Evolutionary conservation across 2,797 vertebrate species (phyloP), one percentile per base, ranked within the genome.

Genomic region (Gambusia yucatana): DNA sequence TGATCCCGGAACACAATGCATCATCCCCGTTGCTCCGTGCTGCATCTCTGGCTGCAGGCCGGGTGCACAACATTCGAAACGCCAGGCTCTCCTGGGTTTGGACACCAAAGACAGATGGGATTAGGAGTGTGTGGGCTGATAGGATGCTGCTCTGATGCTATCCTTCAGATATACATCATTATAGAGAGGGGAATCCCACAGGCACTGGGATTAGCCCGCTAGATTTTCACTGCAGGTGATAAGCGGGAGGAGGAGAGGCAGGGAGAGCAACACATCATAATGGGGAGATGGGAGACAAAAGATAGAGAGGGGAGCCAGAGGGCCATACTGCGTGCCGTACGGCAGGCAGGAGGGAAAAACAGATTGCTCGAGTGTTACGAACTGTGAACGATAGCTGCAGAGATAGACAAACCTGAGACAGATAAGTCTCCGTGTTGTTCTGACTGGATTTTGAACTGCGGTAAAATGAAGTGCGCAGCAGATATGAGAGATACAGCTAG

Each of bases 221-320:
- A 84, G 92, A 93, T 92, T 94, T 92, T 91, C 91, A 86, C 93
- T 88, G 85, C 90, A 94, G 91, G 94, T 94, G 93, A 94, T 93
- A 93, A 92, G 91, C 83, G 83, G 86, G 79, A 71, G 85, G 73
- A 86, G 75, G 82, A 77, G 82, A 88, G 75, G 82, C 83, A 87
- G 90, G 84, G 85, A 90, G 86, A 88, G 86, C 87, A 88, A 87
- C 85, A 92, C 90, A 91, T 89, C 89, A 91, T 91, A 92, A 94
- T 89, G 87, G 92, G 69, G 82, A 92, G 93, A 93, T 92, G 80
- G 91, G 86, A 82, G 78, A 78, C 82, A 78, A 52, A 77, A 85
- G 92, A 94, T 94, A 93, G 84, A 78, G 80, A 78, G 80, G 80
- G 76, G 78, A 91, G 88, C 77, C 88, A 72, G 77, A 88, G 87